A percentile compares a stretch with the other conserved stretches of the same genome.
Conservation (phyloP, 2,797 vertebrate species). For the Hippocampus kuda region DNA sequence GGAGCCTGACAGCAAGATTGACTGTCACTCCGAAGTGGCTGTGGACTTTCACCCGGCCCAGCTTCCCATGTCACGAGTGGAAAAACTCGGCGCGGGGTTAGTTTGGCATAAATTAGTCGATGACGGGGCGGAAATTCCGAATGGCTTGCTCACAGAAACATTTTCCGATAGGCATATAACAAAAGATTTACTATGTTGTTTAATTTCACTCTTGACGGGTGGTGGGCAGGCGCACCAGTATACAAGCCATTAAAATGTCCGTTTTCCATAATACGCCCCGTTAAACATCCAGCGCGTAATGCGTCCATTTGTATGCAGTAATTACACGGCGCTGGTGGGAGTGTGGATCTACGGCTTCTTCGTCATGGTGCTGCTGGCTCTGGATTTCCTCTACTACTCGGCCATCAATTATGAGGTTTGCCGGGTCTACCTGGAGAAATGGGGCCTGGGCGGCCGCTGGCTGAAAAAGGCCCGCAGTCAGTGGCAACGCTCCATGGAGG, state of each 20-base stretch:
- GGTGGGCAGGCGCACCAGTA: neutral
- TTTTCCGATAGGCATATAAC: neutral
- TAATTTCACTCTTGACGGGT: neutral
- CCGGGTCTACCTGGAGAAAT: conserved; percentile 88
- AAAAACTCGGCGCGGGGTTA: neutral
- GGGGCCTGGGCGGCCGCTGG: conserved; percentile 91
- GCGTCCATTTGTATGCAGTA: conserved; percentile 63
- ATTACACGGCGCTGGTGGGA: conserved; percentile 90
- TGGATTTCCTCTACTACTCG: conserved; percentile 97
- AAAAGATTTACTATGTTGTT: neutral
- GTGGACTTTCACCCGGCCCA: no score
- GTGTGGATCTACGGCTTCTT: conserved; percentile 99
- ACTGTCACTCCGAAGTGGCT: neutral
- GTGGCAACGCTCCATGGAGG: conserved; percentile 75
- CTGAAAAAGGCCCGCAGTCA: conserved; percentile 81
- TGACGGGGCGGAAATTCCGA: neutral
- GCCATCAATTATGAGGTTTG: conserved; percentile 97
- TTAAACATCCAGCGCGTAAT: neutral
- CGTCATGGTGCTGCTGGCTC: conserved; percentile 83
- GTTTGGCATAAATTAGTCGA: no score
- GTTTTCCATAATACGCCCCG: neutral
- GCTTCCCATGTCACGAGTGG: neutral
- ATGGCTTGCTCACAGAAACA: neutral
- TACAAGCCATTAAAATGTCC: neutral
- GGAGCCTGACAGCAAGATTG: neutral